These are phyloP conservation scores for Lagorchestes hirsutus DNA, from an alignment of 2,797 vertebrate species.

Conservation along the genomic window DNA sequence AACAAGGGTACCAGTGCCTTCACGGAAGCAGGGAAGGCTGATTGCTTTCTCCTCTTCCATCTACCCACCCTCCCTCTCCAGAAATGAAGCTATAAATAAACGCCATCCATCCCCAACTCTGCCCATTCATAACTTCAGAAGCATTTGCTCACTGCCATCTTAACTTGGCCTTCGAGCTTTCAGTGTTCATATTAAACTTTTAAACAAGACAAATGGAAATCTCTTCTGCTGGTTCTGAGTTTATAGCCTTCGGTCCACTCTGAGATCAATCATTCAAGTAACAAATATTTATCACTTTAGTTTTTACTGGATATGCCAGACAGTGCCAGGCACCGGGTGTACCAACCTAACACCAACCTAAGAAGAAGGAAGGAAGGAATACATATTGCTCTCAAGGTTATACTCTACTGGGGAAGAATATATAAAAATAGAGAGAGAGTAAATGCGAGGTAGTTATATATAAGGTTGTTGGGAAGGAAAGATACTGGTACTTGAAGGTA, in stretches of 20 bases:
- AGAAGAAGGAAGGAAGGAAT: background rate
- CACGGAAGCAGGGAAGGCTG: conserved; percentile 61
- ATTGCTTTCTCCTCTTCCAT: background rate
- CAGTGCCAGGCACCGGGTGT: background rate
- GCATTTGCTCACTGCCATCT: background rate
- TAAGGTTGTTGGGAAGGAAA: background rate
- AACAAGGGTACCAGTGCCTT: conserved; percentile 55
- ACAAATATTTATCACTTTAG: background rate
- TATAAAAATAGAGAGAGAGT: background rate
- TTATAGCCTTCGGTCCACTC: background rate
- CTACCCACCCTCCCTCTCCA: conserved; percentile 36
- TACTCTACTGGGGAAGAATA: background rate
- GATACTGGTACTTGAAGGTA: background rate
- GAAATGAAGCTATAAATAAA: conserved; percentile 59
- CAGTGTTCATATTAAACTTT: conserved; percentile 50
- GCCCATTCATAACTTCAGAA: conserved; percentile 21
- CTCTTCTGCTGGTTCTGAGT: background rate
- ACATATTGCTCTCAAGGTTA: background rate
- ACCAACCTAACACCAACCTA: background rate
- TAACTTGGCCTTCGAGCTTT: conserved; percentile 45
- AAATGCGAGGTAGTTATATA: background rate
- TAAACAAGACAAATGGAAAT: conserved; percentile 60
- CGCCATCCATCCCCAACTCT: conserved; percentile 51
- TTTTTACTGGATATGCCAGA: background rate
- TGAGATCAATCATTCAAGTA: background rate